Evolutionary conservation across 2,888 invertebrate genomes (phyloP), one percentile per base, ranked within the genome.

Genomic region (Polyommatus iphigenia): DNA sequence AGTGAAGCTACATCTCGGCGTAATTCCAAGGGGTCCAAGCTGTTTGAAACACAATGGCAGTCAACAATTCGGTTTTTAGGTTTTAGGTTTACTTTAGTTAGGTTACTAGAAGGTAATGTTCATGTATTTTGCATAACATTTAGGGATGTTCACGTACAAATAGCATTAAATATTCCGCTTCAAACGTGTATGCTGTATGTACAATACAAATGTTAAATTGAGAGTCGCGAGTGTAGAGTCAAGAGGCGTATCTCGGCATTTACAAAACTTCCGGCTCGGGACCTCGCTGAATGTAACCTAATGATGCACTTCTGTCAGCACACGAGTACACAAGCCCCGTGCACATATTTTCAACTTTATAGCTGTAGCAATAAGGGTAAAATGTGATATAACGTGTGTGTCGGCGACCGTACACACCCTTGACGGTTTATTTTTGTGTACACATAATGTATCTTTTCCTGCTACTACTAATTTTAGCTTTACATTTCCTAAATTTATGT

Each of bases 271-370:
- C 67, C 67, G 62, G 32, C 20, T 67, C 41, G 36, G 32, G 41
- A 67, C 24, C 76, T 36, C 46, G 5, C 36, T 76, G 62, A 76
- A 76, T 76, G 36, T 24, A 41, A 62, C 76, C 62, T 76, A 76
- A 76, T 76, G 76, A 76, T 67, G 76, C 62, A 46, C 76, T 77
- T 77, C 67, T 46, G 32, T 0, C 15, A 24, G 62, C 15, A 76
- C 62, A 62, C 18, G 62, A 10, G 7, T 24, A 67, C 2, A 20
- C 10, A 24, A 8, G 10, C 24, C 3, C 10, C 62, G 24, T 8
- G 4, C 54, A 54, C 18, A 54, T 5, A 62, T 24, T 24, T 3
- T 62, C 0, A 62, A 1, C 62, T 20, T 10, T 62, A 62, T 10
- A 10, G 24, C 62, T 13, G 1, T 10, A 24, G 62, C 8, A 24